Evolutionary conservation across 2,113 vertebrate genomes (phyloP), one percentile per base, ranked within the genome.

Genomic region (Myanophis thanlyinensis): DNA sequence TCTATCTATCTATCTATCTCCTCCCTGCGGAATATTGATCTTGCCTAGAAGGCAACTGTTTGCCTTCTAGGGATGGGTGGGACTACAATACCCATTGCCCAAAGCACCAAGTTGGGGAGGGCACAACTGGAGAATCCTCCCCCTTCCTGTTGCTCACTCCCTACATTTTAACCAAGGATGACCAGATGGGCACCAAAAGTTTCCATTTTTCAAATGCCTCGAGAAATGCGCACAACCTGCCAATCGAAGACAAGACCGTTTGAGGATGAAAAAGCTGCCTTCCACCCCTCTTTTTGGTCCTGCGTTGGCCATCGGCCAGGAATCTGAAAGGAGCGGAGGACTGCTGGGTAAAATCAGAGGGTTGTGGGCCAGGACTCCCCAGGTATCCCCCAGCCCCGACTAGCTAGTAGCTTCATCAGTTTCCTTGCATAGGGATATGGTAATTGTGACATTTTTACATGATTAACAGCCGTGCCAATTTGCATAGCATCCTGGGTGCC

Each of bases 361-460:
- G 20, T 9, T 46, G 35, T 15, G 12, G 40, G 52, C 44, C 52
- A 80, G 87, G 88, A 6, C 51, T 56, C 87, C 20, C 40, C 67
- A 44, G 87, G 87, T 73, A 15, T 92, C 73, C 47, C 44, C 44
- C 73, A 49, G 92, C 11, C 3, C 52, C 23, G 80, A 22, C 88
- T 89, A 88, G 52, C 88, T 85, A 47, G 88, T 18, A 80, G 88
- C 88, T 89, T 89, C 92, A 89, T 92, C 92, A 89, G 92, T 22
- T 51, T 59, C 51, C 92, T 89, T 88, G 89, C 52, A 13, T 86
- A 86, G 89, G 88, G 88, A 92, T 92, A 92, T 92, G 92, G 88
- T 92, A 92, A 92, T 92, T 92, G 88, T 92, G 88, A 89, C 92
- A 92, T 92, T 92, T 92, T 89, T 92, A 89, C 88, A 92, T 92